Percentiles rank a stretch among this genome's conserved stretches.
Evolutionary conservation across 1,140 invertebrate species (phyloP).

Genomic region (Nebria ingens): DNA sequence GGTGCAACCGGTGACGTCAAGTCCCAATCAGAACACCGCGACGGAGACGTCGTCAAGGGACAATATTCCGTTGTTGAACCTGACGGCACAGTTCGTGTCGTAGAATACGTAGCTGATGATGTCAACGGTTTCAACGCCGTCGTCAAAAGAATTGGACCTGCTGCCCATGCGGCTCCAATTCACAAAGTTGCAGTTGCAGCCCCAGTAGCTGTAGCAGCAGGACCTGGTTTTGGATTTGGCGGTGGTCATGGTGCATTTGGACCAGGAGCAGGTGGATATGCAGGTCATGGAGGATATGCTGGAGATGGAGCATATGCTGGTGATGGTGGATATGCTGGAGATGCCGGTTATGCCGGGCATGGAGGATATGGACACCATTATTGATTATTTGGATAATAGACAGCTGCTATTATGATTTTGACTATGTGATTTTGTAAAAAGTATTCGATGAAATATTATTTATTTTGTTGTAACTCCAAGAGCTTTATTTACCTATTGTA

Average conservation of each 20-base stretch:
- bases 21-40: slow-evolving; percentile 36
- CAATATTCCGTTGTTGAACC: slow-evolving; percentile 39
- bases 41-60: slow-evolving; percentile 37
- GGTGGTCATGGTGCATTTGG: not conserved
- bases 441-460: too few relatives aligned
- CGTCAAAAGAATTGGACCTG: not conserved
- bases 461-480: not conserved
- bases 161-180: slow-evolving; percentile 4
- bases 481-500: not conserved
- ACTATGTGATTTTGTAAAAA: too few relatives aligned
- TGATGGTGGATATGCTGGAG: too few relatives aligned
- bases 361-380: too few relatives aligned
- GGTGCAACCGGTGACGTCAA: slow-evolving; percentile 52
- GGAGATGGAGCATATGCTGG: too few relatives aligned
- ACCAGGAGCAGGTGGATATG: not conserved
- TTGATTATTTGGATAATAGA: too few relatives aligned
- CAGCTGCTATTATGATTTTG: too few relatives aligned
- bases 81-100: slow-evolving; percentile 38
- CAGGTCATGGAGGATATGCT: too few relatives aligned
- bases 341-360: too few relatives aligned
- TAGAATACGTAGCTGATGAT: slow-evolving; percentile 38
- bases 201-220: slow-evolving; percentile 40
- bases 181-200: not conserved
- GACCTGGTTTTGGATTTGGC: slow-evolving; percentile 29
- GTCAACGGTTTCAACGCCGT: slow-evolving; percentile 28